These are phyloP conservation scores for Chironomus striatipennis DNA, from an alignment of 1,140 invertebrate genomes.

Conservation along the genomic window DNA sequence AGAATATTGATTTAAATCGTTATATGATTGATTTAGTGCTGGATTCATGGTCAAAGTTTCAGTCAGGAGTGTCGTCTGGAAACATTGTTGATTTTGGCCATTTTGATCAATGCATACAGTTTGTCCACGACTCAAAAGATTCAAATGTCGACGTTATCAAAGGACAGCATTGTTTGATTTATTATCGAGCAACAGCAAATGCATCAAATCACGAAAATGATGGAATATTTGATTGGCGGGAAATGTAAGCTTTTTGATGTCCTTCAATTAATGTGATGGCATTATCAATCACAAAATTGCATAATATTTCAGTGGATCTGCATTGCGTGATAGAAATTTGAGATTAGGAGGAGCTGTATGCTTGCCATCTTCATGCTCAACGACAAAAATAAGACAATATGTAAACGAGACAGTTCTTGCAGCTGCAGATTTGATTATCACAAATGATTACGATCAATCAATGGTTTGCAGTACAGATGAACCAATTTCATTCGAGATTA, in stretches of 20 bases:
- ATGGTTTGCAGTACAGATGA: neutral
- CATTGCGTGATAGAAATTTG: constrained; percentile 49
- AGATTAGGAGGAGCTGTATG: constrained; percentile 48
- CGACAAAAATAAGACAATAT: constrained; percentile 41
- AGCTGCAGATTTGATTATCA: neutral
- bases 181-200: neutral
- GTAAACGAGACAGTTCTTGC: constrained; percentile 28
- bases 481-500: neutral
- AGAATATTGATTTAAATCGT: neutral
- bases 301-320: constrained; percentile 29
- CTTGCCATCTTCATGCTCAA: constrained; percentile 43
- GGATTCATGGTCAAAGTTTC: constrained; percentile 24
- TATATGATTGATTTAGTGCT: constrained; percentile 15
- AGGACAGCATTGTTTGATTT: constrained; percentile 14
- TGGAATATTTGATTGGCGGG: neutral
- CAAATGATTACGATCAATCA: neutral
- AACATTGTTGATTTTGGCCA: neutral
- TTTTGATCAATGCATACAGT: constrained; percentile 24
- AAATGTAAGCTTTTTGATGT: neutral
- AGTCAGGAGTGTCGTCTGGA: neutral
- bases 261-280: neutral
- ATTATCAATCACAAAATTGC: neutral
- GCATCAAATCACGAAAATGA: too few species aligned
- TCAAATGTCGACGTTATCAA: neutral
- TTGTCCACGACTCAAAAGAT: neutral